Base-by-base conservation (phyloP, 2,113 vertebrate genomes). In the Indicator indicator region DNA sequence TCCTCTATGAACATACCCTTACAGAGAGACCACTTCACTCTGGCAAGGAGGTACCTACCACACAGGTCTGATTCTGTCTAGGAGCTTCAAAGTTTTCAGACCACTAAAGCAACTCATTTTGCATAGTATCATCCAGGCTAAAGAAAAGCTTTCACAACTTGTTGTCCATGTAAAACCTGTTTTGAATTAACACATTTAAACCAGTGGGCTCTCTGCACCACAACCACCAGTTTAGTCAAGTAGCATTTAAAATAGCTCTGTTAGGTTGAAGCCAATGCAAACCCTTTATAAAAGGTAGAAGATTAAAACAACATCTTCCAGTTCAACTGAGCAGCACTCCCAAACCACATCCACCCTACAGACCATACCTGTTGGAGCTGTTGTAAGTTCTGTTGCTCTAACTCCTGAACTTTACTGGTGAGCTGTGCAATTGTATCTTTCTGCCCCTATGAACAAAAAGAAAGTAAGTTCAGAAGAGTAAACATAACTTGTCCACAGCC, bases 371-470 rank as follows among this genome's bases (percentile, higher is more conserved):
- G 95, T 48, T 89, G 79, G 88, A 98, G 96, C 72, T 97, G 96
- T 46, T 97, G 94, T 79, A 97, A 83, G 74, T 96, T 96, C 93
- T 96, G 90, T 26, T 97, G 93, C 27, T 96, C 93, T 46, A 97
- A 71, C n/a, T 98, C 97, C 67, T 98, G 96, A 93, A 98, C 70
- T 90, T 96, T 96, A 75, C 78, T 75, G 84, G 96, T 98, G 79
- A 98, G 78, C 75, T 96, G 96, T 88, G 96, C 81, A 68, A 98
- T 97, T 94, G 97, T 97, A 86, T 97, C 97, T 56, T 97, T 97
- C 91, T 98, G 97, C 94, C 91, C 97, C 98, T 98, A 88, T 50
- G 81, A 73, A 48, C 1, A 20, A 36, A 84, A 15, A 89, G 48
- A 42, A 32, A 5, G 1, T 40, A 46, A 89, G 64, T 9, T 94